Conservation (phyloP, 2,113 vertebrate species). For the Oncorhynchus mykiss region DNA sequence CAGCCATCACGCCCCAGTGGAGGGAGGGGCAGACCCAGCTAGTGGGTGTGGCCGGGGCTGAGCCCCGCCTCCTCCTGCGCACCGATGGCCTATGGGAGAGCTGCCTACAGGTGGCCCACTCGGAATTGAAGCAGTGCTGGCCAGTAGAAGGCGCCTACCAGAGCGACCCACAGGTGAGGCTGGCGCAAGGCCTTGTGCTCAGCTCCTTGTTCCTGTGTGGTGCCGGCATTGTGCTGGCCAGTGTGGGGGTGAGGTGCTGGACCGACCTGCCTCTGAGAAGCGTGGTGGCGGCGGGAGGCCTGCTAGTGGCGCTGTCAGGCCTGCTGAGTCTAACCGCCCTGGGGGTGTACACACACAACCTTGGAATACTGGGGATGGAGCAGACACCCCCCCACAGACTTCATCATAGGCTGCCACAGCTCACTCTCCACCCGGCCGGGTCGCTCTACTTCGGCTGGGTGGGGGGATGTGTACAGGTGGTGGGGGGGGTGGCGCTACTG, state of each 20-base stretch:
- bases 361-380: conserved; percentile 56
- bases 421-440: conserved; percentile 63
- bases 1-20: conserved; percentile 80
- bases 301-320: conserved; percentile 70
- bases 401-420: conserved; percentile 43
- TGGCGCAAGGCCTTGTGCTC: conserved; percentile 70
- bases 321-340: conserved; percentile 69
- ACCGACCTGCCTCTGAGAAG: conserved; percentile 73
- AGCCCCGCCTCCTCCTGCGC: conserved; percentile 62
- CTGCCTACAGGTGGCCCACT: conserved; percentile 75
- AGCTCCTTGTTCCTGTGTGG: conserved; percentile 75
- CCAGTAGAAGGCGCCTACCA: conserved; percentile 69
- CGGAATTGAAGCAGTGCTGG: conserved; percentile 77
- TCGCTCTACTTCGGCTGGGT: conserved; percentile 79
- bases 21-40: conserved; percentile 70
- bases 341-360: conserved; percentile 71
- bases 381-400: conserved; percentile 6
- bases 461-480: conserved; percentile 72
- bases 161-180: conserved; percentile 64
- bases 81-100: conserved; percentile 79
- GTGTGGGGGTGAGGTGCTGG: conserved; percentile 77
- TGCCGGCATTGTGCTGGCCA: conserved; percentile 73
- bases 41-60: conserved; percentile 46
- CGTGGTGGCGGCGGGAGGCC: conserved; percentile 69
- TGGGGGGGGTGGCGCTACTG: conserved; percentile 69